Evolutionary conservation across 2,888 invertebrate genomes (phyloP).

Genomic region (Zele albiditarsus): DNA sequence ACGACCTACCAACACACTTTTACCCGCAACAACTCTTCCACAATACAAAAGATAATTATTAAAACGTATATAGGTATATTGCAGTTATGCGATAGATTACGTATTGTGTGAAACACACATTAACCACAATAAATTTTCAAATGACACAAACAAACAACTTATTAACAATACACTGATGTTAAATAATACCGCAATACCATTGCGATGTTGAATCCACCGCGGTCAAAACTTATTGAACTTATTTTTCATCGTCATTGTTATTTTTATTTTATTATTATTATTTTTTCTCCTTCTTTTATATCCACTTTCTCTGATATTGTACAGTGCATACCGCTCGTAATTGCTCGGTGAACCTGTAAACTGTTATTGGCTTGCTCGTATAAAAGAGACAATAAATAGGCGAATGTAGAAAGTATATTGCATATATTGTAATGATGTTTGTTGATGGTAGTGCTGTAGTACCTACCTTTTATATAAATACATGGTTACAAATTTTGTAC

Average conservation of each 20-base stretch:
- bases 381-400: slow-evolving; percentile 46
- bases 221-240: neutral
- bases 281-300: slow-evolving; percentile 26
- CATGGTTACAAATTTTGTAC: neutral
- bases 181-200: neutral
- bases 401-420: slow-evolving; percentile 49
- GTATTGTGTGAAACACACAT: neutral
- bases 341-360: slow-evolving; percentile 25
- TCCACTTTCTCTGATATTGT: slow-evolving; percentile 36
- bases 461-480: slow-evolving; percentile 8
- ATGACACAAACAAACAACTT: neutral
- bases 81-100: neutral
- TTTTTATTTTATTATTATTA: neutral
- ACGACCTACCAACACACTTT: slow-evolving; percentile 38
- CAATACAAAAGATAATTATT: neutral
- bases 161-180: neutral
- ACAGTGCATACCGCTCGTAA: neutral
- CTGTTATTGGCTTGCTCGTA: slow-evolving; percentile 21
- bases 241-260: slow-evolving; percentile 1
- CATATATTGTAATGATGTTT: slow-evolving; percentile 38
- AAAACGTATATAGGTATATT: neutral
- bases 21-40: slow-evolving; percentile 26
- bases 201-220: neutral
- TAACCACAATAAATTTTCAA: neutral
- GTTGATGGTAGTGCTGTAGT: neutral